A percentile compares a stretch with the other conserved stretches of the same genome.
phyloP scores from a whole-genome alignment of 2,888 invertebrate genomes.

The Plagiodera versicolora region DNA sequence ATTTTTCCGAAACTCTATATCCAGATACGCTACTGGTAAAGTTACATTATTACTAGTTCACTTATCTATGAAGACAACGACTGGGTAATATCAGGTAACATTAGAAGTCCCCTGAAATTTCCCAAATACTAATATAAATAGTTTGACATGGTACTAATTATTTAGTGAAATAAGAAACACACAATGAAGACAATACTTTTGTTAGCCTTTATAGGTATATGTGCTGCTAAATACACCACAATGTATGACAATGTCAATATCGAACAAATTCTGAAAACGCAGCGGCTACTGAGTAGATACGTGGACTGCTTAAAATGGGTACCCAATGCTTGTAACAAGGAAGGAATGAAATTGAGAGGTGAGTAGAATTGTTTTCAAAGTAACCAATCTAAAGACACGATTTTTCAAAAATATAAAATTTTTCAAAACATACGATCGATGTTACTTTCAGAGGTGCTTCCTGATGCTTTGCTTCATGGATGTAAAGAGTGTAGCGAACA shows the following conservation, averaged over 20 bases:
- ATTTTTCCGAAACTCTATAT: too few species aligned
- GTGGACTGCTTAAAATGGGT: constrained; percentile 59
- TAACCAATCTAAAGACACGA: too few species aligned
- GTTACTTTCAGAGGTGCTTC: constrained; percentile 32
- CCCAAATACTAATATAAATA: not conserved
- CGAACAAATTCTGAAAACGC: constrained; percentile 67
- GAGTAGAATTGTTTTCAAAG: constrained; percentile 45
- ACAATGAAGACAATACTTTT: constrained; percentile 9
- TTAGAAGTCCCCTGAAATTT: not conserved
- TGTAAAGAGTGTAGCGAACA: constrained; percentile 64
- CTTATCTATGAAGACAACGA: not conserved
- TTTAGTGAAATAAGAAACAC: not conserved
- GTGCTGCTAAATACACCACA: constrained; percentile 16
- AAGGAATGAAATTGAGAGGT: constrained; percentile 74
- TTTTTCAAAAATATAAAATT: not conserved
- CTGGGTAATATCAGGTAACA: not conserved
- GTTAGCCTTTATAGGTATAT: constrained; percentile 1
- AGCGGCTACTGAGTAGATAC: constrained; percentile 59
- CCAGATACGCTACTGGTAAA: too few species aligned
- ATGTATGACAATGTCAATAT: constrained; percentile 60
- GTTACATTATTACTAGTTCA: too few species aligned
- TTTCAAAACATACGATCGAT: not conserved
- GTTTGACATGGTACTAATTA: not conserved
- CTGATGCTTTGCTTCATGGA: constrained; percentile 65
- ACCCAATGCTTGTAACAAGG: constrained; percentile 67